These are phyloP conservation scores for Eurytemora carolleeae DNA, from an alignment of 1,140 invertebrate species.

Conservation along the genomic window DNA sequence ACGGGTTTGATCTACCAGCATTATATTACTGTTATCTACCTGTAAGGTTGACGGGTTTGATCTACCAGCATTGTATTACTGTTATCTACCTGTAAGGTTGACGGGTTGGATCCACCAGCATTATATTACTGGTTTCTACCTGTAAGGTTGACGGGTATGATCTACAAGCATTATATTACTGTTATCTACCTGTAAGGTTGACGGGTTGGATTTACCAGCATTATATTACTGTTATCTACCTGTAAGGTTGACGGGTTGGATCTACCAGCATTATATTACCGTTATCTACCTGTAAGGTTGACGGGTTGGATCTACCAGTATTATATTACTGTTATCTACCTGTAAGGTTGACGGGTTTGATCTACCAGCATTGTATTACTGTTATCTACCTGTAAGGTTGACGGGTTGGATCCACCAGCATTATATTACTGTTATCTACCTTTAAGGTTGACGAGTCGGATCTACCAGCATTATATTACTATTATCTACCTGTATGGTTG, in stretches of 20 bases:
- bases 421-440: no score
- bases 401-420: no score
- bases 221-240: no score
- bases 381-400: no score
- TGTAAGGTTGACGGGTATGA: conserved; percentile 86
- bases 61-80: conserved; percentile 99
- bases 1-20: background rate
- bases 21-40: conserved; percentile 23
- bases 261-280: no score
- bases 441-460: background rate
- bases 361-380: no score
- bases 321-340: conserved; percentile 23
- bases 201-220: no score
- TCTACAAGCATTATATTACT: no score
- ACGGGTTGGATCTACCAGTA: background rate
- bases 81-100: conserved; percentile 81
- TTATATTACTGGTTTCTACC: no score
- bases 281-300: background rate
- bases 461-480: background rate
- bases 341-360: conserved; percentile 86
- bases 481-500: conserved; percentile 58
- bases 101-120: conserved; percentile 90
- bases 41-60: conserved; percentile 84
- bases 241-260: no score
- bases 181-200: no score